Conservation (phyloP, 2,888 invertebrate genomes). For the Tigriopus californicus region DNA sequence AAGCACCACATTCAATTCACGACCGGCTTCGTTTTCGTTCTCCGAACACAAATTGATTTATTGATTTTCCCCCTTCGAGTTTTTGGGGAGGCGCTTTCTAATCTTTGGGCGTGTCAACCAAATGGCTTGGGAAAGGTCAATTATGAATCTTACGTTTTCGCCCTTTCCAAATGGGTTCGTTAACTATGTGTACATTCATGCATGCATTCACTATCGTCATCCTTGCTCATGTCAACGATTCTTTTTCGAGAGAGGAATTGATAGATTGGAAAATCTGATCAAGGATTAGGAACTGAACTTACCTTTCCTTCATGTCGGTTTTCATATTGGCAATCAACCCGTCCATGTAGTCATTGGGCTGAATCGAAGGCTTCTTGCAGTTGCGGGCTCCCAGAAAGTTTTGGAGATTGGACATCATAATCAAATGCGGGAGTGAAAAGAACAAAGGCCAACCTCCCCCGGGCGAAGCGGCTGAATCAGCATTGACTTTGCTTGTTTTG, state of each 20-base stretch:
- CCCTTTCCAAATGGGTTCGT: not conserved
- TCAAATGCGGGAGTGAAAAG: constrained; percentile 1
- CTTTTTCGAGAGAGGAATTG: too few relatives aligned
- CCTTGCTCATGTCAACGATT: too few relatives aligned
- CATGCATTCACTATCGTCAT: not conserved
- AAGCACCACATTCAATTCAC: too few relatives aligned
- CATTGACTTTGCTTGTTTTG: too few relatives aligned
- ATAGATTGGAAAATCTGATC: too few relatives aligned
- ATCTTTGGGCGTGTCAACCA: not conserved
- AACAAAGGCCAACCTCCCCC: not conserved
- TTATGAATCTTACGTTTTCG: not conserved
- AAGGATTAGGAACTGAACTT: not conserved
- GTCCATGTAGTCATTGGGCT: constrained; percentile 12
- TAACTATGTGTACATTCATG: not conserved
- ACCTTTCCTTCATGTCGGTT: constrained; percentile 2
- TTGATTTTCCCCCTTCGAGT: too few relatives aligned
- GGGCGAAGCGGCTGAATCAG: too few relatives aligned
- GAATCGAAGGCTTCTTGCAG: constrained; percentile 2
- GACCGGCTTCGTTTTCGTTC: too few relatives aligned
- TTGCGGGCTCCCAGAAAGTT: not conserved
- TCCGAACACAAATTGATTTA: too few relatives aligned
- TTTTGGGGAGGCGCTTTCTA: too few relatives aligned
- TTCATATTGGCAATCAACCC: not conserved
- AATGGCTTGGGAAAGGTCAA: not conserved
- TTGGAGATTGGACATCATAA: not conserved